phyloP scores from a whole-genome alignment of 2,113 vertebrate species.

The Dermatemys mawii region DNA sequence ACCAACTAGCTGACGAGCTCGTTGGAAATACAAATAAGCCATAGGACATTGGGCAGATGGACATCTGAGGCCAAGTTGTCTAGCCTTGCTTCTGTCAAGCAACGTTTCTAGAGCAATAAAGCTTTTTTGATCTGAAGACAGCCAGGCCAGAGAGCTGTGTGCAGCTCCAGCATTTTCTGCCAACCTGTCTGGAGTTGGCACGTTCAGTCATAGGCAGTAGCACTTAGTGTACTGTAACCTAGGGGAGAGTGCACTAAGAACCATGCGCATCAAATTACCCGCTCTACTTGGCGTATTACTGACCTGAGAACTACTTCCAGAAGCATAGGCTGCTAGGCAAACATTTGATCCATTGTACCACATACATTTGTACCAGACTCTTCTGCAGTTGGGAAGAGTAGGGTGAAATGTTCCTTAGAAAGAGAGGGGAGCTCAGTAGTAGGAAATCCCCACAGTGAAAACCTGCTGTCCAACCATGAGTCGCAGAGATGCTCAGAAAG shows the following conservation, averaged over 20 bases:
- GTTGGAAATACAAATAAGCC: neutral
- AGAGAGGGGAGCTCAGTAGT: neutral
- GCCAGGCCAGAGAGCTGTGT: neutral
- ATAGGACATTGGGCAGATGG: neutral
- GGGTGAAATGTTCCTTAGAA: neutral
- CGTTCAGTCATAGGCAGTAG: accelerated
- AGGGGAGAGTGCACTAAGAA: neutral
- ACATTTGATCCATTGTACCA: neutral
- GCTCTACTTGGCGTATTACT: neutral
- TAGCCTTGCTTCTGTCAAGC: neutral
- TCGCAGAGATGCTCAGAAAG: neutral
- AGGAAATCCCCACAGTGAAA: neutral
- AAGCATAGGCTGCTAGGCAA: neutral
- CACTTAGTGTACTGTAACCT: neutral
- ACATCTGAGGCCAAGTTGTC: neutral
- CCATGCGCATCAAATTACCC: neutral
- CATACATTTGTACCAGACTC: conserved; percentile 7
- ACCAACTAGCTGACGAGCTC: neutral
- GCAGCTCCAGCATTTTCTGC: neutral
- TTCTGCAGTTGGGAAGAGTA: neutral
- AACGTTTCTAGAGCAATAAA: neutral
- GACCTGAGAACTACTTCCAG: neutral
- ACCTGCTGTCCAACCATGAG: neutral
- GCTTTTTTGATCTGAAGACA: conserved; percentile 21
- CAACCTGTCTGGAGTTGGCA: neutral